Base-by-base conservation (phyloP, 2,113 vertebrate genomes). In the Oreochromis tanganicae region DNA sequence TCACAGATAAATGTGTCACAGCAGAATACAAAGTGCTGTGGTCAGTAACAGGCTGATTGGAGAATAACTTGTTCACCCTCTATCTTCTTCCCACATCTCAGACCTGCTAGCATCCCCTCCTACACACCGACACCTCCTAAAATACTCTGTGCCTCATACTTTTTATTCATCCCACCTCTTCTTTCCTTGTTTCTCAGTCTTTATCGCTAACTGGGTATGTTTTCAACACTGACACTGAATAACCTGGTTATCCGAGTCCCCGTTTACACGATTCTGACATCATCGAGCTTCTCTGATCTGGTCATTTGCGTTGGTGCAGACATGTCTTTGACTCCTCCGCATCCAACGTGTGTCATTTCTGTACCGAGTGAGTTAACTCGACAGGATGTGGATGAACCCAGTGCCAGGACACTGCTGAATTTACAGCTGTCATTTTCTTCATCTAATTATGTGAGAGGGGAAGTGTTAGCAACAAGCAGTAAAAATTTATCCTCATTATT, bases 61-160 rank as follows among this genome's bases (percentile, higher is more conserved):
- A 87, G 71, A 80, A 57, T 56, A 84, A 88, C 80, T 46, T 34
- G 50, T 87, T 82, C 56, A 68, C 52, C 75, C 66, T 78, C 17
- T 11, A 89, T 89, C 78, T 79, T 80, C 89, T 81, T 79, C 83
- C 86, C 75, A 89, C 86, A 86, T 91, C 88, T 87, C 63, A 80
- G 50, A 75, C 80, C 87, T 73, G 84, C 54, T 80, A 73, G 84
- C 87, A 80, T 87, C 32, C 50, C 66, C 19, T 73, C 83, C 82
- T 73, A 88, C 88, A 86, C 81, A 89, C 16, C 79, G 46, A n/a
- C 80, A 81, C 66, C 57, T 88, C 80, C 75, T 52, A 21, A 87
- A 83, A 88, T 78, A 88, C 61, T 85, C 82, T 38, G 56, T 17
- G 59, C 29, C 21, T 66, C 61, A 50, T 17, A 79, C 71, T 80